Conservation (phyloP, 2,797 vertebrate species). For the Sebastes oblongus region DNA sequence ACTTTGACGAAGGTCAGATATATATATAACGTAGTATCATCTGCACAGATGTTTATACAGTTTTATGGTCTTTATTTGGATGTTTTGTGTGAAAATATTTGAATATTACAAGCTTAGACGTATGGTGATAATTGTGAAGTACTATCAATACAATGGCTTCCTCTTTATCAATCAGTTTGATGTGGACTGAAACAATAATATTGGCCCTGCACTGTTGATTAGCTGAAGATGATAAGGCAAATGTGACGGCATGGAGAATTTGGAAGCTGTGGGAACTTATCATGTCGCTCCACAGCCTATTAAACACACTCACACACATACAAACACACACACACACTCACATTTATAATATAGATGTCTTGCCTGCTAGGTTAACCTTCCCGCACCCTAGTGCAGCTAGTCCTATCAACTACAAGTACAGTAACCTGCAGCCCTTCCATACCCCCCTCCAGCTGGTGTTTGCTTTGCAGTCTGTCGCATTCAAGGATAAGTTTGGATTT, state of each 20-base stretch:
- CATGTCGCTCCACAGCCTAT: slow-evolving; percentile 7
- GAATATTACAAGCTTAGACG: slow-evolving; percentile 39
- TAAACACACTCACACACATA: slow-evolving; percentile 17
- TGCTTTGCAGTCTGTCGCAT: slow-evolving; percentile 11
- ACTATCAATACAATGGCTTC: slow-evolving; percentile 64
- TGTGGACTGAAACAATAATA: slow-evolving; percentile 48
- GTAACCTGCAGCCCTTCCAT: slow-evolving; percentile 6
- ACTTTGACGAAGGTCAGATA: slow-evolving; percentile 1
- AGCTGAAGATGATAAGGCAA: slow-evolving; percentile 11
- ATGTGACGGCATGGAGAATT: slow-evolving; percentile 12
- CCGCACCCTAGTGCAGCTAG: slow-evolving; percentile 3
- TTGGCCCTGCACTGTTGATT: slow-evolving; percentile 57
- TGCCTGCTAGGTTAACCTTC: slow-evolving; percentile 34
- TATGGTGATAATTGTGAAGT: slow-evolving; percentile 66
- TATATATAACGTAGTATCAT: slow-evolving; percentile 23
- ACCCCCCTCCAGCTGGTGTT: background rate
- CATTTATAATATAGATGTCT: slow-evolving; percentile 29
- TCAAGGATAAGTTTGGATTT: background rate
- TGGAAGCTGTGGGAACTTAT: slow-evolving; percentile 18
- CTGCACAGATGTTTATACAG: slow-evolving; percentile 43
- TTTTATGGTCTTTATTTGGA: slow-evolving; percentile 42
- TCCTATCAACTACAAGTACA: slow-evolving; percentile 18
- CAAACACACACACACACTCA: background rate
- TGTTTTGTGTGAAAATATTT: slow-evolving; percentile 59
- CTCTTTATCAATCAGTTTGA: slow-evolving; percentile 39